Evolutionary conservation across 2,113 vertebrate species (phyloP).

Genomic region (Acrocephalus arundinaceus): DNA sequence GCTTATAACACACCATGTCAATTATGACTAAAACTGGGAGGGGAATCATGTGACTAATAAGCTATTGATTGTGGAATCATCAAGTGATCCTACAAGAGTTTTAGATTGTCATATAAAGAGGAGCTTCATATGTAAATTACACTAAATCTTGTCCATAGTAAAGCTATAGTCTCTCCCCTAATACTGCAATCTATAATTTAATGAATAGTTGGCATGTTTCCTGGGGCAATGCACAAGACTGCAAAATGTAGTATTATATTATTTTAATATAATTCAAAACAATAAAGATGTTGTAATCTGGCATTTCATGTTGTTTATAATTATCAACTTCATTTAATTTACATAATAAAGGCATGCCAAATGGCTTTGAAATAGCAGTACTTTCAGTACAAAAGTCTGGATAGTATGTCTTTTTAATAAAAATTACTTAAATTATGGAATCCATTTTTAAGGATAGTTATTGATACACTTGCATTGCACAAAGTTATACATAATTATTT

Average conservation of each 20-base stretch:
- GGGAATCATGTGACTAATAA: constrained; percentile 4
- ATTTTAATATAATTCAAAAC: not conserved
- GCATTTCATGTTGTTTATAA: not conserved
- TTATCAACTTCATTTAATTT: constrained; percentile 26
- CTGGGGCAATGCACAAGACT: not conserved
- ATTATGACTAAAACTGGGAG: not conserved
- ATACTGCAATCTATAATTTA: not conserved
- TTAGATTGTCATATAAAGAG: constrained; percentile 2
- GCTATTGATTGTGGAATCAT: constrained; percentile 34
- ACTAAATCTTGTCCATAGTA: constrained; percentile 26
- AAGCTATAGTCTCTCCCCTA: not conserved
- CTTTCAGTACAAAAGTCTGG: not conserved
- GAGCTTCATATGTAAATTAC: constrained; percentile 20
- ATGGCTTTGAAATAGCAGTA: not conserved
- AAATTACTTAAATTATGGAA: not conserved
- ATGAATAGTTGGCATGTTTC: not conserved
- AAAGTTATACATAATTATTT: not conserved
- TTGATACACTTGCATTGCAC: not conserved
- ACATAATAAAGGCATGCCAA: not conserved
- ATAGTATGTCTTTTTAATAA: not conserved
- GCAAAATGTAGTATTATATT: not conserved
- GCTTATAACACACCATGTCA: not conserved
- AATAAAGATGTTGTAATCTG: not conserved
- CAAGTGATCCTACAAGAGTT: constrained; percentile 15
- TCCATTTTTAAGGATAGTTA: not conserved